phyloP scores from a whole-genome alignment of 2,888 invertebrate genomes.

The Drosophila nr. fundita region DNA sequence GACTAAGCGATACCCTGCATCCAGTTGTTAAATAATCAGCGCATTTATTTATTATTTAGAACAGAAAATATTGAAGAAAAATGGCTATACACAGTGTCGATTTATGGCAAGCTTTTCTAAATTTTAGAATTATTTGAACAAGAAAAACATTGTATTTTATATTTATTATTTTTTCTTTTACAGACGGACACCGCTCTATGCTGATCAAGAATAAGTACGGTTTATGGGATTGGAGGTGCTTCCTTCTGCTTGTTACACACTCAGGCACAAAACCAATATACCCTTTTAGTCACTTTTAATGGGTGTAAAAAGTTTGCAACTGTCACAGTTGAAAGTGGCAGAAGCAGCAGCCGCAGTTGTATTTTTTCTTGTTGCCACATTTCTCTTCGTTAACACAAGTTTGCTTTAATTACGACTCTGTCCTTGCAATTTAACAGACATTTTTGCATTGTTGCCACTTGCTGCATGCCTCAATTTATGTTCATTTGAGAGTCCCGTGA shows the following conservation, averaged over 20 bases:
- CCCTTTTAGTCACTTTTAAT: no score
- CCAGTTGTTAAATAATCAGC: background rate
- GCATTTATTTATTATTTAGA: background rate
- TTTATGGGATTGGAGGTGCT: background rate
- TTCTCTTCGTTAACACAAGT: constrained; percentile 75
- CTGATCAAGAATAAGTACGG: background rate
- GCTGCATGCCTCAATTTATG: constrained; percentile 71
- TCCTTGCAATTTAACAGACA: constrained; percentile 49
- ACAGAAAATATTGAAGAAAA: no score
- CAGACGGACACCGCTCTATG: no score
- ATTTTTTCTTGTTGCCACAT: constrained; percentile 56
- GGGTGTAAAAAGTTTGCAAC: constrained; percentile 41
- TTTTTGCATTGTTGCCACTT: constrained; percentile 39
- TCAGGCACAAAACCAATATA: background rate
- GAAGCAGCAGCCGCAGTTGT: constrained; percentile 32
- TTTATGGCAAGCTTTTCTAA: background rate
- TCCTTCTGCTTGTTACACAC: background rate
- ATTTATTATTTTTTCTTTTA: background rate
- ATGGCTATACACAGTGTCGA: no score
- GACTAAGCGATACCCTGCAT: background rate
- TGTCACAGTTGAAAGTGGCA: constrained; percentile 28
- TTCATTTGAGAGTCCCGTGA: constrained; percentile 51
- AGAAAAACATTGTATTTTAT: background rate
- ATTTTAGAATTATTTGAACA: background rate
- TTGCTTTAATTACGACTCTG: constrained; percentile 74